A percentile compares a stretch with the other conserved stretches of the same genome.
Evolutionary conservation across 2,888 invertebrate genomes (phyloP).

Genomic region (Idaea biselata): DNA sequence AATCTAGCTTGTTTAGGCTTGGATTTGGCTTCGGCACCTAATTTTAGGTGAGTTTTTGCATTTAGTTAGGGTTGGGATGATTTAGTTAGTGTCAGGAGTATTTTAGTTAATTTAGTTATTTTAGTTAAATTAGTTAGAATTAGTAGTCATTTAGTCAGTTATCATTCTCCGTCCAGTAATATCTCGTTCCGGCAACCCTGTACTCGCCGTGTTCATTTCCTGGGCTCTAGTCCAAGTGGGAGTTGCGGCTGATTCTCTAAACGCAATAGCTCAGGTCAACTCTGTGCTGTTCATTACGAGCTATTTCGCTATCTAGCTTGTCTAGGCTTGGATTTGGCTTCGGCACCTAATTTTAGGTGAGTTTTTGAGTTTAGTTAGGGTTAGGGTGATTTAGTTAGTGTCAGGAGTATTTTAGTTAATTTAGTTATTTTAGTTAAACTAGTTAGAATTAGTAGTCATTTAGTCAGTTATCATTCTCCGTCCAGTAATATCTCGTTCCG

Average conservation of each 20-base stretch:
- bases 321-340: too few species aligned
- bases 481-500: slow-evolving; percentile 61
- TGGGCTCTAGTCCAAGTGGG: slow-evolving; percentile 95
- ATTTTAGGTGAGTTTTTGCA: slow-evolving; percentile 88
- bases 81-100: too few species aligned
- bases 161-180: slow-evolving; percentile 70
- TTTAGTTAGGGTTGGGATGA: too few species aligned
- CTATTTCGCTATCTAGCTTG: slow-evolving; percentile 97
- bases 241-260: slow-evolving; percentile 94
- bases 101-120: too few species aligned
- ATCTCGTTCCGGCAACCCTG: slow-evolving; percentile 61
- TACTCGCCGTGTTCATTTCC: slow-evolving; percentile 64
- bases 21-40: slow-evolving; percentile 98
- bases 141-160: too few species aligned
- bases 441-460: too few species aligned
- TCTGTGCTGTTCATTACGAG: slow-evolving; percentile 98
- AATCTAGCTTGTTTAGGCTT: slow-evolving; percentile 97
- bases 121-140: too few species aligned
- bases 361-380: too few species aligned
- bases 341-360: too few species aligned
- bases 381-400: too few species aligned
- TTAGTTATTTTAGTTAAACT: too few species aligned
- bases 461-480: slow-evolving; percentile 66
- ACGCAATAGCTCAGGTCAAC: slow-evolving; percentile 93
- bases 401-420: too few species aligned